Evolutionary conservation across 2,888 invertebrate species (phyloP), one percentile per base, ranked within the genome.

Genomic region (Lycaena phlaeas): DNA sequence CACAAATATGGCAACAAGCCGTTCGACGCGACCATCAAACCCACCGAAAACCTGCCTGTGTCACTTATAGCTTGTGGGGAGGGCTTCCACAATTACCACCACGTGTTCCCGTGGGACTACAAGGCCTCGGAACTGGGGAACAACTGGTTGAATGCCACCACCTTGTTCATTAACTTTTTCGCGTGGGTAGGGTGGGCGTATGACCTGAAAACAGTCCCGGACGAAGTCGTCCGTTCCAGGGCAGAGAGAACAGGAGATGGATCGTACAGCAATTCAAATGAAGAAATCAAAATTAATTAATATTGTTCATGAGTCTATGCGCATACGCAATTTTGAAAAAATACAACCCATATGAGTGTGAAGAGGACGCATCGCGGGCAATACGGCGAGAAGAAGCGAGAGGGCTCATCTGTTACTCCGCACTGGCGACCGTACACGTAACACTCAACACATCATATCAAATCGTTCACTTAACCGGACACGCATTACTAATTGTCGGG

Each of bases 1-100:
- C 90, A 90, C 57, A 52, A 72, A 14, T 76, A 68, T 61, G 84
- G 84, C 1, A 62, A 62, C 42, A 74, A 66, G 30, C 78, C 84
- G 3, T 84, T 84, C 44, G 78, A 89, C 39, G 64, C 57, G 45
- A 48, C 41, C 27, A 62, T 70, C 1, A 36, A 48, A 9, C 55
- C 72, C 0, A 44, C 45, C 1, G 59, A 71, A 42, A 61, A 52
- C 14, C 42, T 50, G 0, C 3, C 51, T 0, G 62, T 65, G 0
- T 56, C 66, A 0, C 15, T 68, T 0, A 30, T 52, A 0, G 51
- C 59, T 0, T 56, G 59, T 4, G 71, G 71, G 0, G 68, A 71
- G 48, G 70, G 72, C 0, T 71, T 61, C 42, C 70, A 71, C 27
- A 72, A 71, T 25, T 70, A 64, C 39, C 72, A 72, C 37, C 70